Conservation (phyloP, 2,888 invertebrate genomes). For the Amphipyra tragopoginis region DNA sequence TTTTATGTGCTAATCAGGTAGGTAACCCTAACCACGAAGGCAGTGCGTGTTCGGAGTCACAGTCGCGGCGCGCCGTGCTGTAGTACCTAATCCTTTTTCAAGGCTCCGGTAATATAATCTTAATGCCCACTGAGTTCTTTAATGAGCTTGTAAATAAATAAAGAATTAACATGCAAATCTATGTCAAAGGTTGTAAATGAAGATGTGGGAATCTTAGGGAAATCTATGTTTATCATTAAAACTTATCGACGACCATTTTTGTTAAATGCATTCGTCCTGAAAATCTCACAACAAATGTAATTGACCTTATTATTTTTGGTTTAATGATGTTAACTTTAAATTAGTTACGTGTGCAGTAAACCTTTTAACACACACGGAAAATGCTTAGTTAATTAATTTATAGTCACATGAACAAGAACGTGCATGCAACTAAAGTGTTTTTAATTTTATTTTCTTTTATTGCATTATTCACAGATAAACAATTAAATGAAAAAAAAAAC, state of each 20-base stretch:
- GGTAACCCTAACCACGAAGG: conserved; percentile 40
- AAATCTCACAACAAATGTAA: no score
- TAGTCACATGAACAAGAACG: no score
- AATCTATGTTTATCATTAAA: background rate
- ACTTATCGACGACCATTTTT: no score
- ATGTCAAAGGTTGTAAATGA: conserved; percentile 37
- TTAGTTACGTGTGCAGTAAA: background rate
- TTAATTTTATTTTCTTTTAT: no score
- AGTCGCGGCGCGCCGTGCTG: conserved; percentile 20
- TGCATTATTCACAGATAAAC: no score
- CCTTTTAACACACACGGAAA: background rate
- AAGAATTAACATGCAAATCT: background rate
- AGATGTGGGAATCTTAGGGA: background rate
- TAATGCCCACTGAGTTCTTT: conserved; percentile 45
- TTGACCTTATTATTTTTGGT: no score
- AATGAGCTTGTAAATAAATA: conserved; percentile 25
- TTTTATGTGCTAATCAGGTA: conserved; percentile 31
- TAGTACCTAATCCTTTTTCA: conserved; percentile 66
- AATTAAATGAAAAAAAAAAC: no score
- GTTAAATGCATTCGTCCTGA: no score
- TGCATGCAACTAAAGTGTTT: no score
- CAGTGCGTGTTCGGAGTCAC: conserved; percentile 48
- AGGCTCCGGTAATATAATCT: conserved; percentile 63
- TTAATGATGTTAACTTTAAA: no score
- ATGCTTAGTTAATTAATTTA: background rate